Conservation (phyloP, 2,113 vertebrate species). For the Passer domesticus region DNA sequence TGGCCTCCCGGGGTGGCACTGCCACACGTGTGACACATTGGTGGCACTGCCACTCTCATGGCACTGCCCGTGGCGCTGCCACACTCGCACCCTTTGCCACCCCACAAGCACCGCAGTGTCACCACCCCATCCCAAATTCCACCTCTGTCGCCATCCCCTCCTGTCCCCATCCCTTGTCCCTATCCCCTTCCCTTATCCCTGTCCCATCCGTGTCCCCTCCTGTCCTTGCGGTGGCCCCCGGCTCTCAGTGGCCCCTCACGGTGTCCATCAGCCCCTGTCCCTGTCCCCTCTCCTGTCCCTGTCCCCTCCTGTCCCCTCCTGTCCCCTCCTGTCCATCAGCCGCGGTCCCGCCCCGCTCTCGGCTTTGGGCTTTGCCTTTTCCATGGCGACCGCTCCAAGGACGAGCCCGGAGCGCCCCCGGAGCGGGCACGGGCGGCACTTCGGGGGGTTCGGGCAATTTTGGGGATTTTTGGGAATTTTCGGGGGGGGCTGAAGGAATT, state of each 20-base stretch:
- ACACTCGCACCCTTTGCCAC: not conserved
- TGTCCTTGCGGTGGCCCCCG: no score
- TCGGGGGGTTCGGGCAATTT: no score
- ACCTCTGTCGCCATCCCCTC: not conserved
- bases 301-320: not conserved
- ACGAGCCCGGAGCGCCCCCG: conserved; percentile 12
- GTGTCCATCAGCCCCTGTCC: not conserved
- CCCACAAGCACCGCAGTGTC: fast-evolving
- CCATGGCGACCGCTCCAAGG: conserved; percentile 60
- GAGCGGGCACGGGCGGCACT: not conserved
- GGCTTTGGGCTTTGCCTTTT: conserved; percentile 56
- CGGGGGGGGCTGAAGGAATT: not conserved
- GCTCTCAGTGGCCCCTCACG: no score
- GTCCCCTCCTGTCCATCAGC: not conserved
- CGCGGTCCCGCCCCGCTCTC: not conserved
- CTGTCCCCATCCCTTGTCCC: not conserved
- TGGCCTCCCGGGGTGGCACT: not conserved
- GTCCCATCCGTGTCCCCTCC: no score
- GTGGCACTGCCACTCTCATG: fast-evolving
- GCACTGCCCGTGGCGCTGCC: not conserved
- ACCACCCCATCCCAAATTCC: not conserved
- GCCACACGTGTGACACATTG: fast-evolving
- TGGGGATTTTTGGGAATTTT: not conserved
- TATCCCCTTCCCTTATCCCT: not conserved
- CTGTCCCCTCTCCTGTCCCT: not conserved